Conservation (phyloP, 2,888 invertebrate genomes). For the Tanytarsus gracilentus region DNA sequence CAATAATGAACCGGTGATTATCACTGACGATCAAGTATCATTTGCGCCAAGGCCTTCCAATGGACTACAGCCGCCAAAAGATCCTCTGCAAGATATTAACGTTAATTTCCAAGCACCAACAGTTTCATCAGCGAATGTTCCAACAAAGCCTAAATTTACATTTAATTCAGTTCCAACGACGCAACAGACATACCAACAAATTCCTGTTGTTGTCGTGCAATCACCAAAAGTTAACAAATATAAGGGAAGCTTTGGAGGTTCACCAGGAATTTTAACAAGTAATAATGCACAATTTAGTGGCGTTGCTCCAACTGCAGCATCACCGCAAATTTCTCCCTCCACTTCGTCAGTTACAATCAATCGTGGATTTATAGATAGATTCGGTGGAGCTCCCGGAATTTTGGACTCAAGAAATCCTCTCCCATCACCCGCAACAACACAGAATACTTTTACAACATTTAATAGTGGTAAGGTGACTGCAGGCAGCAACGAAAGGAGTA, state of each 20-base stretch:
- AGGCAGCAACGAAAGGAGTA: not conserved
- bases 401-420: not conserved
- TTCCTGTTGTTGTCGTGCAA: too few species aligned
- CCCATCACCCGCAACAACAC: not conserved
- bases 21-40: conserved; percentile 1
- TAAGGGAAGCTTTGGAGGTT: not conserved
- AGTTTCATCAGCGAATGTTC: not conserved
- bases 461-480: too few species aligned
- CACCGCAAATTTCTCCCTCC: too few species aligned
- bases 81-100: not conserved
- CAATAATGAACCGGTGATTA: conserved; percentile 4
- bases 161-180: not conserved
- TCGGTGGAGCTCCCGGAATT: conserved; percentile 12
- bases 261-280: conserved; percentile 4
- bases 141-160: not conserved
- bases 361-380: not conserved
- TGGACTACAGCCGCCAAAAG: conserved; percentile 18
- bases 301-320: too few species aligned
- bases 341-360: too few species aligned
- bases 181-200: too few species aligned
- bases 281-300: conserved; percentile 7
- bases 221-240: not conserved
- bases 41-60: conserved; percentile 19
- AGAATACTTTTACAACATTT: not conserved
- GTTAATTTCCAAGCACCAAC: not conserved